Conservation (phyloP, 2,113 vertebrate species). For the Murina feae region DNA sequence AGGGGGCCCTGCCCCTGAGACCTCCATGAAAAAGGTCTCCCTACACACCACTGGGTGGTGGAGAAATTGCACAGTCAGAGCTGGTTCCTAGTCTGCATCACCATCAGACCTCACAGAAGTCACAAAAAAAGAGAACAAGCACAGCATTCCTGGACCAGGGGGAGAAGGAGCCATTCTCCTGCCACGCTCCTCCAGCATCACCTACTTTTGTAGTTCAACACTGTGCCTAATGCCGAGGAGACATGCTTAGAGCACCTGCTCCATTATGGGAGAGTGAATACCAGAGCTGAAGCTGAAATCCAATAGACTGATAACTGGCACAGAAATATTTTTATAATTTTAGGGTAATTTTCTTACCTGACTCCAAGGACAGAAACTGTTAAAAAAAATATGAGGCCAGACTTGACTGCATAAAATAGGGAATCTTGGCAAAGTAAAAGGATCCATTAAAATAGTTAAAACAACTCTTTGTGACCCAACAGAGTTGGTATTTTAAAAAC, state of each 20-base stretch:
- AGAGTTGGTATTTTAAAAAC: background rate
- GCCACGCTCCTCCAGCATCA: background rate
- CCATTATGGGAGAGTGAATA: fast-evolving
- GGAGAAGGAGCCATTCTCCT: background rate
- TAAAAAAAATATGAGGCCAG: background rate
- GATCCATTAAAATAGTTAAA: background rate
- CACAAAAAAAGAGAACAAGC: background rate
- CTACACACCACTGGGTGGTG: background rate
- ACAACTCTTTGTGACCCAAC: background rate
- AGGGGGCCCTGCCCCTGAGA: background rate
- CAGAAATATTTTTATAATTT: background rate
- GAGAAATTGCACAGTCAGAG: background rate
- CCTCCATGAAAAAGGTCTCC: background rate
- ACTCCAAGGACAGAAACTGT: background rate
- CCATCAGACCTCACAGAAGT: background rate
- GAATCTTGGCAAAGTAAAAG: background rate
- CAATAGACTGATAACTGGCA: background rate
- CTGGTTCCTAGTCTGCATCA: background rate
- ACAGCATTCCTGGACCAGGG: background rate
- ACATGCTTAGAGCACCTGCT: background rate
- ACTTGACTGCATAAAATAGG: background rate
- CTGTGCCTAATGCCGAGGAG: fast-evolving
- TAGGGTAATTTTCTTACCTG: background rate
- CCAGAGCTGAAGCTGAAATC: background rate
- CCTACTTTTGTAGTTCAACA: fast-evolving